Percentiles rank a stretch among this genome's conserved stretches.
These are phyloP conservation scores for Sycobia sp. DNA, from an alignment of 1,140 invertebrate genomes.

Conservation along the genomic window DNA sequence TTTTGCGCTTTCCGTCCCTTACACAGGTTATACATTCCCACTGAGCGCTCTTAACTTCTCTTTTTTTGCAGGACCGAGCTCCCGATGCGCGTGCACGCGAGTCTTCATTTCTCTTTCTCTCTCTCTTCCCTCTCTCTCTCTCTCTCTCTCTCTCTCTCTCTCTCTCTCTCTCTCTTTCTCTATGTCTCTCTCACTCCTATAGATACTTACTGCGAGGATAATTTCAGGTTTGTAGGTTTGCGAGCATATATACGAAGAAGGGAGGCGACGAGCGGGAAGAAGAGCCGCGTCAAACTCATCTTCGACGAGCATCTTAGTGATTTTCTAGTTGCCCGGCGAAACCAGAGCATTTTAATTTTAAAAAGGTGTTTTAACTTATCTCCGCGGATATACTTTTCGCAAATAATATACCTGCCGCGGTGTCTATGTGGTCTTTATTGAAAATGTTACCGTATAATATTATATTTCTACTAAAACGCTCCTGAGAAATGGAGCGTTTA, in stretches of 20 bases:
- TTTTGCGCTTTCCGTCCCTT: conserved; percentile 12
- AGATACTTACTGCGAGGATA: too few species aligned
- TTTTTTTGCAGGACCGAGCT: not conserved
- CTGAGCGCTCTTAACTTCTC: too few species aligned
- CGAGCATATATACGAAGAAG: not conserved
- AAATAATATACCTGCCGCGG: conserved; percentile 6
- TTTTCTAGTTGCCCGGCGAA: conserved; percentile 28
- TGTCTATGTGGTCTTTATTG: conserved; percentile 15
- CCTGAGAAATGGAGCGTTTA: not conserved
- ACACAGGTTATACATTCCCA: too few species aligned
- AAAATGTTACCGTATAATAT: conserved; percentile 17
- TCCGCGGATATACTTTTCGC: too few species aligned
- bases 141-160: too few species aligned
- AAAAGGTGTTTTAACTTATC: conserved; percentile 23
- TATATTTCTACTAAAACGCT: not conserved
- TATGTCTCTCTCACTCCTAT: too few species aligned
- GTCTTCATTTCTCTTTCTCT: not conserved
- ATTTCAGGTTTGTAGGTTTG: conserved; percentile 26
- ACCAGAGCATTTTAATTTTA: conserved; percentile 27
- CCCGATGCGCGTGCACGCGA: not conserved
- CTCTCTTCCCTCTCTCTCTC: too few species aligned
- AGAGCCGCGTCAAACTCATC: not conserved
- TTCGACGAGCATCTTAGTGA: conserved; percentile 20
- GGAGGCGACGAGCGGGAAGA: not conserved
- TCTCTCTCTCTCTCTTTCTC: too few species aligned